Evolutionary conservation across 2,113 vertebrate genomes (phyloP).

Genomic region (Trochalopteron elliotii): DNA sequence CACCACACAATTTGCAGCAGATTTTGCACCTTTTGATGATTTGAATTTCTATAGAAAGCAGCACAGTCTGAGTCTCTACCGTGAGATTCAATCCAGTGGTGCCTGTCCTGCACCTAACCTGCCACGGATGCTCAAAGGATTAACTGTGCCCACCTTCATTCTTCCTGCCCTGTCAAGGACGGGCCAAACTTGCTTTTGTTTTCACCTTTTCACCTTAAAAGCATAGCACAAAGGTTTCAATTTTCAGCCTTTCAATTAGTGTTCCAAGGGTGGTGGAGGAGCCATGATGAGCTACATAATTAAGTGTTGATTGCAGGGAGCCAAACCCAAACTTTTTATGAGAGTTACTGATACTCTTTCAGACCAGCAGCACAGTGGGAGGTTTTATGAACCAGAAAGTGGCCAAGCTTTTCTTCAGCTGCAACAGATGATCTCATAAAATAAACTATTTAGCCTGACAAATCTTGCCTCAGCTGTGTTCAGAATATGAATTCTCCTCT

Average conservation of each 20-base stretch:
- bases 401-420: background rate
- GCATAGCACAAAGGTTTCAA: background rate
- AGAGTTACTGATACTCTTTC: background rate
- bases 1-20: background rate
- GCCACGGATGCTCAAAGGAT: rapidly evolving
- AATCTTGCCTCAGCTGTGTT: background rate
- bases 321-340: background rate
- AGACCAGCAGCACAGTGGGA: background rate
- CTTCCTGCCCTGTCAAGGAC: background rate
- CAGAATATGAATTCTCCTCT: background rate
- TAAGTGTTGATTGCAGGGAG: background rate
- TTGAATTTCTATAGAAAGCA: background rate
- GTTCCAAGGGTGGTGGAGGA: background rate
- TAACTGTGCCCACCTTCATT: background rate
- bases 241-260: background rate
- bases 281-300: background rate
- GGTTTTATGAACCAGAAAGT: background rate
- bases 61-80: background rate
- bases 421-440: background rate
- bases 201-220: background rate
- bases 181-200: background rate
- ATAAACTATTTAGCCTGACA: background rate
- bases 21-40: background rate
- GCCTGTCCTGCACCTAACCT: background rate
- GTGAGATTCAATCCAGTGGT: background rate